Percentiles rank a stretch among this genome's conserved stretches.
Evolutionary conservation across 2,888 invertebrate species (phyloP).

Genomic region (Euzophera pinguis): DNA sequence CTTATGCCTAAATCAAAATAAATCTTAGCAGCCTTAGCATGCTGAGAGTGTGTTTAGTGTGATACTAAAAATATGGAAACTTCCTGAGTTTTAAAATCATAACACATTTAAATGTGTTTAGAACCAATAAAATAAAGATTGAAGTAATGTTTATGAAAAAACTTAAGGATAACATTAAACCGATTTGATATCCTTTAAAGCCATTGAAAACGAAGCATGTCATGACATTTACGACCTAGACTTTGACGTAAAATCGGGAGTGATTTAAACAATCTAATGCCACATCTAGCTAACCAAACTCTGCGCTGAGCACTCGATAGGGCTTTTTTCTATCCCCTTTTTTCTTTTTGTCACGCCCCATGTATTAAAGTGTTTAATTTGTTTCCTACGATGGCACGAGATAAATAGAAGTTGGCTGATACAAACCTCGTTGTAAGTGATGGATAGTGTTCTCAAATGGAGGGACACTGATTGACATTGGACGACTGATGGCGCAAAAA

Average conservation of each 20-base stretch:
- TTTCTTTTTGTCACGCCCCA: conserved; percentile 70
- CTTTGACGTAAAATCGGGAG: background rate
- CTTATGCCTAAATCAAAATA: too few relatives aligned
- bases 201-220: too few relatives aligned
- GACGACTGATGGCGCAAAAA: conserved; percentile 35
- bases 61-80: too few relatives aligned
- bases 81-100: too few relatives aligned
- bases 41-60: too few relatives aligned
- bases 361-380: conserved; percentile 78
- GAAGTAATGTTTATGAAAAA: too few relatives aligned
- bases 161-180: too few relatives aligned
- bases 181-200: too few relatives aligned
- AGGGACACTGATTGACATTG: conserved; percentile 50
- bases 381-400: conserved; percentile 60
- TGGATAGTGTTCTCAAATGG: conserved; percentile 48
- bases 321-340: conserved; percentile 37
- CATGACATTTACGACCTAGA: too few relatives aligned
- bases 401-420: conserved; percentile 51
- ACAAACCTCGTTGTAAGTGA: conserved; percentile 45
- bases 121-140: too few relatives aligned
- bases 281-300: conserved; percentile 29
- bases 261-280: background rate
- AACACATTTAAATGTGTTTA: too few relatives aligned
- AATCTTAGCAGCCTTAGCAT: too few relatives aligned
- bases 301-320: conserved; percentile 29